Conservation (phyloP, 1,140 invertebrate genomes). For the Apis florea region DNA sequence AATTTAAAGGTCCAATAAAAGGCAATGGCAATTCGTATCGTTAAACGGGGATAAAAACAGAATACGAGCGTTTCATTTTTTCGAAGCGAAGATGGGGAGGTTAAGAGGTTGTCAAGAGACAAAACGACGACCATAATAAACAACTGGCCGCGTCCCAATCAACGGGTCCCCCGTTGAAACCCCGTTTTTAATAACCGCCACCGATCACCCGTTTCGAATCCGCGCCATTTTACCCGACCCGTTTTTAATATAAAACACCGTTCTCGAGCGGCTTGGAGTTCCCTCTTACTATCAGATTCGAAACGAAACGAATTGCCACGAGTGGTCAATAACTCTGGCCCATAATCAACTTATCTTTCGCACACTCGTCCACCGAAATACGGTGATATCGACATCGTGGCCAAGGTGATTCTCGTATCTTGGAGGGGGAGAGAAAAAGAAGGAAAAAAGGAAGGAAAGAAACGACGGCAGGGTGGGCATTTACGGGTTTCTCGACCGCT, state of each 20-base stretch:
- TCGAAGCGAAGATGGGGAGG: no score
- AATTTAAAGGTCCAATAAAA: no score
- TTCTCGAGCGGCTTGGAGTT: no score
- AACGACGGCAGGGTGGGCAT: background rate
- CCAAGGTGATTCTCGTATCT: constrained; percentile 3
- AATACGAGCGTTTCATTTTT: no score
- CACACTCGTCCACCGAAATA: background rate
- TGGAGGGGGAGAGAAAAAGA: background rate
- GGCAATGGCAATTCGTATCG: no score
- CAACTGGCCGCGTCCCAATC: no score
- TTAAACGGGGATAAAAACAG: no score
- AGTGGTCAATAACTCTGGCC: constrained; percentile 23
- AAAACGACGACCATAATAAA: no score
- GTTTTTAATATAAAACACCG: no score
- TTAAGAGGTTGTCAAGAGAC: no score
- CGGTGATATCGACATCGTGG: background rate
- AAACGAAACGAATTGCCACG: background rate
- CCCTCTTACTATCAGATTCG: background rate
- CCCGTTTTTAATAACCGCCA: background rate
- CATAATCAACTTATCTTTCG: constrained; percentile 33
- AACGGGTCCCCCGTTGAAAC: background rate
- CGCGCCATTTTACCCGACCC: no score
- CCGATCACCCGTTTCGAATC: background rate
- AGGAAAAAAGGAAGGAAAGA: background rate
- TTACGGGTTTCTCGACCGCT: constrained; percentile 11